These are phyloP conservation scores for Parazoanthus atlanticus DNA, from an alignment of 92 coral and sea anemone species.

Conservation along the genomic window DNA sequence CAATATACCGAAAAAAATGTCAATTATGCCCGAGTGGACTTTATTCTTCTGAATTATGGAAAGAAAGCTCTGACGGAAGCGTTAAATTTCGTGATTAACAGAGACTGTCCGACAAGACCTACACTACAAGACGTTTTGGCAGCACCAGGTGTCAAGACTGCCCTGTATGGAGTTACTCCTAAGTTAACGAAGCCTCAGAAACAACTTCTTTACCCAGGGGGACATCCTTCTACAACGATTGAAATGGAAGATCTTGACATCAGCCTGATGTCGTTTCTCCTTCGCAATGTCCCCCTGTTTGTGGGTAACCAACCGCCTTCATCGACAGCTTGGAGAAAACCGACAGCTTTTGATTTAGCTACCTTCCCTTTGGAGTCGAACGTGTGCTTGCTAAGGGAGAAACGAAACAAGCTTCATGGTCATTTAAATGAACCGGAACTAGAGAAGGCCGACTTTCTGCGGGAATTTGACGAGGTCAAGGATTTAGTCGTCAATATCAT, in stretches of 20 bases:
- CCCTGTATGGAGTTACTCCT: neutral
- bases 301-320: constrained; percentile 13
- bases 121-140: constrained; percentile 16
- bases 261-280: constrained; percentile 18
- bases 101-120: constrained; percentile 25
- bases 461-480: constrained; percentile 11
- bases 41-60: constrained; percentile 21
- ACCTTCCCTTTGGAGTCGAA: constrained; percentile 33
- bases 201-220: constrained; percentile 21
- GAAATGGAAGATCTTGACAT: constrained; percentile 22
- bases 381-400: constrained; percentile 7
- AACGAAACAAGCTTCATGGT: constrained; percentile 6
- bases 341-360: neutral
- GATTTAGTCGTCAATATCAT: neutral
- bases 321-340: constrained; percentile 7
- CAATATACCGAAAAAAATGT: constrained; percentile 4
- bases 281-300: constrained; percentile 27
- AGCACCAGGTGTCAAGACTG: constrained; percentile 8
- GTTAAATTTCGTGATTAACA: constrained; percentile 13
- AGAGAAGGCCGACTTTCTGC: neutral
- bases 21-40: constrained; percentile 14
- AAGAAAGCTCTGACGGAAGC: constrained; percentile 23
- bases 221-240: constrained; percentile 7
- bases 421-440: constrained; percentile 31
- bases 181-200: constrained; percentile 1